Evolutionary conservation across 1,140 invertebrate species (phyloP).

Genomic region (Penaeus japonicus): DNA sequence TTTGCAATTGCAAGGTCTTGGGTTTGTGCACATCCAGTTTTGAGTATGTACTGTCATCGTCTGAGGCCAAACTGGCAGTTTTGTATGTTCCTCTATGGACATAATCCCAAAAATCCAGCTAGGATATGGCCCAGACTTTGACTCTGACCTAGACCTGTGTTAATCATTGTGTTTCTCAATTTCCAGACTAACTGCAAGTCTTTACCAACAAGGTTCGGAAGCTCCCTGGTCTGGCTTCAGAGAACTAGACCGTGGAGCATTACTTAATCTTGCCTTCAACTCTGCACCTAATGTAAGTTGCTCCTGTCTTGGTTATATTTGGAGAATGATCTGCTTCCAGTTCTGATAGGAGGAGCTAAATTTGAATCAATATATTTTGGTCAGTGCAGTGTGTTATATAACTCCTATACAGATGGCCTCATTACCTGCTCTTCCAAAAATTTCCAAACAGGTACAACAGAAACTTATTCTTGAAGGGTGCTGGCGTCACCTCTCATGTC

Average conservation of each 20-base stretch:
- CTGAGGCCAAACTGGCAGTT: too few species aligned
- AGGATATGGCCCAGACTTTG: too few species aligned
- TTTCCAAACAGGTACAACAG: conserved; percentile 72
- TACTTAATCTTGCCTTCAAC: conserved; percentile 63
- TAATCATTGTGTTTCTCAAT: background rate
- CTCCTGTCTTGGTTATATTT: too few species aligned
- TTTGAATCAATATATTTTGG: background rate
- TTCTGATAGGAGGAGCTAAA: too few species aligned
- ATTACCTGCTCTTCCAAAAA: background rate
- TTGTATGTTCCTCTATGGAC: too few species aligned
- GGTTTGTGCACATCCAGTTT: too few species aligned
- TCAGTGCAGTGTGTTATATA: background rate
- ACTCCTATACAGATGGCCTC: background rate
- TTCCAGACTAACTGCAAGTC: conserved; percentile 64
- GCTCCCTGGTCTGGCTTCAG: conserved; percentile 83
- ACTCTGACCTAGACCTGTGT: background rate
- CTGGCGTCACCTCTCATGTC: conserved; percentile 77
- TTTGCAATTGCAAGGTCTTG: too few species aligned
- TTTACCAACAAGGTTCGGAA: conserved; percentile 78
- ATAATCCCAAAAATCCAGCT: too few species aligned
- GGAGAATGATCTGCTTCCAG: background rate
- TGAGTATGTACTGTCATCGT: too few species aligned
- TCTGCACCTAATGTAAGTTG: conserved; percentile 59
- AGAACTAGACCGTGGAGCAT: conserved; percentile 65
- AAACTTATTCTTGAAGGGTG: conserved; percentile 83